phyloP scores from a whole-genome alignment of 2,113 vertebrate species.

The human (Homo sapiens) region GRCh38 chr1:56146501-56147000 shows the following conservation, averaged over 20 bases:
- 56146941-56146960: background rate
- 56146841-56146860: background rate
- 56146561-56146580: background rate
- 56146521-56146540: background rate
- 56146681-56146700: conserved; percentile 40
- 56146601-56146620: background rate
- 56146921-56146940: background rate
- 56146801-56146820: background rate
- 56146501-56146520: conserved; percentile 42
- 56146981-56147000: background rate
- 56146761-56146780: conserved; percentile 40
- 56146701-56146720: conserved; percentile 12
- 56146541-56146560: background rate
- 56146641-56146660: conserved; percentile 30
- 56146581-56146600: background rate
- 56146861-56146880: background rate
- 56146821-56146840: background rate
- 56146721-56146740: background rate
- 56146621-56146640: background rate
- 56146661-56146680: conserved; percentile 12
- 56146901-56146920: background rate
- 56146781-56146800: background rate
- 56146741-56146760: background rate
- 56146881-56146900: background rate
- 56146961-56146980: background rate